Percentiles rank a stretch among this genome's conserved stretches.
These are phyloP conservation scores for Nemurella pictetii DNA, from an alignment of 2,888 invertebrate species.

Conservation along the genomic window DNA sequence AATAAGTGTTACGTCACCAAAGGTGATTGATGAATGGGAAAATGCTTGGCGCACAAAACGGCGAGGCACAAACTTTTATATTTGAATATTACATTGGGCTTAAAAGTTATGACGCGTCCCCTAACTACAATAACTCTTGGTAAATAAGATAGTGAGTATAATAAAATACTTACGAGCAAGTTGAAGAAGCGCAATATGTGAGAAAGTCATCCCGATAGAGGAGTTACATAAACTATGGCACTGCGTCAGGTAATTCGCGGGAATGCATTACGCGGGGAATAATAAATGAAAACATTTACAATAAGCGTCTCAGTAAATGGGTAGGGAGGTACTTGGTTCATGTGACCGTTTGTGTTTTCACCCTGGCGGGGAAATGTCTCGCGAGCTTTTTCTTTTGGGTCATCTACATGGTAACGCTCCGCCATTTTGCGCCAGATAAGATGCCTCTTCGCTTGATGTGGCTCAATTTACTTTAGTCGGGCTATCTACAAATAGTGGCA, in stretches of 20 bases:
- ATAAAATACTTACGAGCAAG: not conserved
- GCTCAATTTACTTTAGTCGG: not conserved
- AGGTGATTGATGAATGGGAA: not conserved
- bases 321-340: not conserved
- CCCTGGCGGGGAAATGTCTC: not conserved
- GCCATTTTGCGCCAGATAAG: not conserved
- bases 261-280: not conserved
- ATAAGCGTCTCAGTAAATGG: not conserved
- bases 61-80: slow-evolving; percentile 6
- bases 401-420: not conserved
- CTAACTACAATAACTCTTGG: not conserved
- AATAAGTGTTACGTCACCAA: not conserved
- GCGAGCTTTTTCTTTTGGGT: not conserved
- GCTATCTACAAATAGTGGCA: not conserved
- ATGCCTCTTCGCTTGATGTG: not conserved
- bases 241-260: not conserved
- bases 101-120: not conserved
- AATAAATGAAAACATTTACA: slow-evolving; percentile 19
- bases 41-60: not conserved
- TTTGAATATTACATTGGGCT: not conserved
- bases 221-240: not conserved
- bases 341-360: not conserved
- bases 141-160: slow-evolving; percentile 9
- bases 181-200: slow-evolving; percentile 14
- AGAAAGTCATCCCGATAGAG: not conserved